Evolutionary conservation across 1,140 invertebrate species (phyloP).

Genomic region (Bemisia tabaci): DNA sequence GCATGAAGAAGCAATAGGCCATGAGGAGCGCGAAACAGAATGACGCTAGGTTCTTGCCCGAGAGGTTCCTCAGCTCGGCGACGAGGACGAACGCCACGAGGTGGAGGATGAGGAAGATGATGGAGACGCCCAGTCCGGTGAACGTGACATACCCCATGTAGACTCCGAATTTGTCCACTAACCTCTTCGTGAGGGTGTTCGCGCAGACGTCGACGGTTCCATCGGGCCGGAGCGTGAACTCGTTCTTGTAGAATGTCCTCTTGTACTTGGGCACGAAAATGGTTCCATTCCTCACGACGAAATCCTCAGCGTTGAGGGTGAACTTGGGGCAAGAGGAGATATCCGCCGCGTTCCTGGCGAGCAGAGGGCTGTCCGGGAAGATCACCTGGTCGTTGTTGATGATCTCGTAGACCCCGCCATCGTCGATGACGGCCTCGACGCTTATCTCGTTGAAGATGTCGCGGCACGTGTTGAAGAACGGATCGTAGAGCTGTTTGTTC

Average conservation of each 20-base stretch:
- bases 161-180: constrained; percentile 29
- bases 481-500: constrained; percentile 34
- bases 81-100: constrained; percentile 33
- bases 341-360: not conserved
- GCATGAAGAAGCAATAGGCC: constrained; percentile 35
- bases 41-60: constrained; percentile 38
- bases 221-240: constrained; percentile 17
- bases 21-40: constrained; percentile 33
- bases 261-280: constrained; percentile 31
- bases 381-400: not conserved
- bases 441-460: constrained; percentile 27
- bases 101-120: constrained; percentile 35
- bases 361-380: constrained; percentile 1
- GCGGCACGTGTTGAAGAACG: constrained; percentile 37
- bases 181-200: not conserved
- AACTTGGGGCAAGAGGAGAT: constrained; percentile 30
- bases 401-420: not conserved
- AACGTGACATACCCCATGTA: constrained; percentile 34
- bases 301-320: constrained; percentile 31
- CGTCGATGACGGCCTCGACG: not conserved
- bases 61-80: constrained; percentile 36
- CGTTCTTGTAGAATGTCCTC: constrained; percentile 22
- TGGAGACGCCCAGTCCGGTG: constrained; percentile 33
- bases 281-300: constrained; percentile 27
- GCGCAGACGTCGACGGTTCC: constrained; percentile 18